These are phyloP conservation scores for Griposia aprilina DNA, from an alignment of 2,888 invertebrate genomes.

Conservation along the genomic window DNA sequence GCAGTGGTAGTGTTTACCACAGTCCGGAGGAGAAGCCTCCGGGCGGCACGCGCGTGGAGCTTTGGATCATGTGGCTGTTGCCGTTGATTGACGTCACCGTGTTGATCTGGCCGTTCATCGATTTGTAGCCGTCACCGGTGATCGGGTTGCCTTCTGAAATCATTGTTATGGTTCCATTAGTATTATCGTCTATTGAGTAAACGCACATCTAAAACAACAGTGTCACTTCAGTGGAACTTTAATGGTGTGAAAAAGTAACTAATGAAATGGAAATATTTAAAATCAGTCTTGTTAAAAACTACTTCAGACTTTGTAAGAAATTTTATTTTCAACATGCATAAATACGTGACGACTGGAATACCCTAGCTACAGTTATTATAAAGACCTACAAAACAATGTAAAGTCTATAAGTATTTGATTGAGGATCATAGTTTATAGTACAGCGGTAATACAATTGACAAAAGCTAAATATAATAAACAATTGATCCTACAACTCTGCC, in stretches of 20 bases:
- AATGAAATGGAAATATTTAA: slow-evolving; percentile 45
- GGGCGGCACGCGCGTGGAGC: slow-evolving; percentile 92
- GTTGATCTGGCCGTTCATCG: slow-evolving; percentile 91
- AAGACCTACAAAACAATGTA: slow-evolving; percentile 38
- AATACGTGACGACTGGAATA: slow-evolving; percentile 47
- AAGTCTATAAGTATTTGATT: slow-evolving; percentile 22
- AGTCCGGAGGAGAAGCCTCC: slow-evolving; percentile 93
- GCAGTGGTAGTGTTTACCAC: slow-evolving; percentile 88
- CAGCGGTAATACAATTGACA: slow-evolving; percentile 45
- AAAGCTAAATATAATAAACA: slow-evolving; percentile 47
- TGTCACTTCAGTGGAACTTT: slow-evolving; percentile 39
- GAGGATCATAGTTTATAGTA: slow-evolving; percentile 20
- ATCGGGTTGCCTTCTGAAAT: slow-evolving; percentile 91
- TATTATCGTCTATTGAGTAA: not conserved
- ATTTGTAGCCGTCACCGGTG: slow-evolving; percentile 91
- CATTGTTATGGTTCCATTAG: slow-evolving; percentile 52
- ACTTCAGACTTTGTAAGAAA: slow-evolving; percentile 35
- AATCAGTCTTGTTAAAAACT: slow-evolving; percentile 46
- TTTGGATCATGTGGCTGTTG: slow-evolving; percentile 81
- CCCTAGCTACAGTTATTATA: slow-evolving; percentile 53
- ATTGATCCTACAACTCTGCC: slow-evolving; percentile 42
- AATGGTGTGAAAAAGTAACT: slow-evolving; percentile 38
- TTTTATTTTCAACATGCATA: slow-evolving; percentile 59
- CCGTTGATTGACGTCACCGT: slow-evolving; percentile 87
- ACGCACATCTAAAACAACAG: slow-evolving; percentile 41